phyloP scores from a whole-genome alignment of 2,797 vertebrate species.

The Takifugu rubripes region DNA sequence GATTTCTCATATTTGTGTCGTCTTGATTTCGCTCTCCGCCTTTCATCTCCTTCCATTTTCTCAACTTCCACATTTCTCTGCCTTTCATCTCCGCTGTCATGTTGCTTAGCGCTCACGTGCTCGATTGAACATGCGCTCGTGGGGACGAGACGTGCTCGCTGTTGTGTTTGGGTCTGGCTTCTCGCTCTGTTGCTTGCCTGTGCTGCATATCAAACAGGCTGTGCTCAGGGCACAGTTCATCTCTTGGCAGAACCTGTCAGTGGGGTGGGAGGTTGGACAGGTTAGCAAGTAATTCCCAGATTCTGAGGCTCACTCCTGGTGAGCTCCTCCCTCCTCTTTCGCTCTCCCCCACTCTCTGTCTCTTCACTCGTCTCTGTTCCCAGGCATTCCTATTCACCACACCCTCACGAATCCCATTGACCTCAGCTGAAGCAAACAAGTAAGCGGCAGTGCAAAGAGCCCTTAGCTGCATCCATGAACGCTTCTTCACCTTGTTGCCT shows the following conservation, averaged over 20 bases:
- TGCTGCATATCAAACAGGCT: slow-evolving; percentile 67
- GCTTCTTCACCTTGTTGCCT: slow-evolving; percentile 45
- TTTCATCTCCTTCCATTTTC: slow-evolving; percentile 22
- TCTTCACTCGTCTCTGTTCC: slow-evolving; percentile 9
- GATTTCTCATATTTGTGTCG: slow-evolving; percentile 17
- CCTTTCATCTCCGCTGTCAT: slow-evolving; percentile 19
- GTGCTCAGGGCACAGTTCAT: slow-evolving; percentile 38
- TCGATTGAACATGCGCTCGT: background rate
- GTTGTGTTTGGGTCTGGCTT: slow-evolving; percentile 38
- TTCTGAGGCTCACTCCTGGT: slow-evolving; percentile 53
- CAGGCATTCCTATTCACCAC: slow-evolving; percentile 50
- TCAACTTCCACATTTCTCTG: slow-evolving; percentile 5
- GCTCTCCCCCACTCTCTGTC: too few relatives aligned
- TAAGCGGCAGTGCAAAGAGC: slow-evolving; percentile 35
- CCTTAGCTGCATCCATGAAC: slow-evolving; percentile 32
- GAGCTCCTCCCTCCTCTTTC: slow-evolving; percentile 40
- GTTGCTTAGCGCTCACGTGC: slow-evolving; percentile 7
- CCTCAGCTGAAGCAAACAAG: slow-evolving; percentile 50
- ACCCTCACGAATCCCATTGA: slow-evolving; percentile 51
- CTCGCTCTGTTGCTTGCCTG: slow-evolving; percentile 26
- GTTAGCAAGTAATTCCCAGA: slow-evolving; percentile 60
- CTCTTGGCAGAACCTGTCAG: slow-evolving; percentile 54
- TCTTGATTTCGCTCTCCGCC: slow-evolving; percentile 4
- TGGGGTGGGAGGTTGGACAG: slow-evolving; percentile 4
- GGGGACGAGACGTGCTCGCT: background rate